A percentile compares a stretch with the other conserved stretches of the same genome.
Evolutionary conservation across 2,113 vertebrate genomes (phyloP).

Genomic region (Microcebus murinus): DNA sequence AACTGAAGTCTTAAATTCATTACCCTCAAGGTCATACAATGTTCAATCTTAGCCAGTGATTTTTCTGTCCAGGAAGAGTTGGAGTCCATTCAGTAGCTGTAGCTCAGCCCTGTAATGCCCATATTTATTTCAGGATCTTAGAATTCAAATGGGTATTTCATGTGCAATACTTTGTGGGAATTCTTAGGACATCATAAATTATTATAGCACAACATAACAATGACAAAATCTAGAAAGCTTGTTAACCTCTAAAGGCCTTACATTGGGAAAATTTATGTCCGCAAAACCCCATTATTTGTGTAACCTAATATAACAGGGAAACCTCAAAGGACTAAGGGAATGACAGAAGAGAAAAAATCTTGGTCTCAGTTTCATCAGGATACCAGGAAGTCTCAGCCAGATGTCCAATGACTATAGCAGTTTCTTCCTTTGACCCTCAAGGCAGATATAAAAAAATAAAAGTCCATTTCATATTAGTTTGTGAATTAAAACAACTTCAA

Average conservation of each 20-base stretch:
- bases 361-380: not conserved
- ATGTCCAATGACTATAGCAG: not conserved
- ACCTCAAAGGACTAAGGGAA: not conserved
- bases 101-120: not conserved
- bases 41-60: not conserved
- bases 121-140: not conserved
- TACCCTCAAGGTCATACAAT: not conserved
- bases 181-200: not conserved
- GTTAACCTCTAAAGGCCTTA: not conserved
- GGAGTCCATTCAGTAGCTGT: not conserved
- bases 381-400: not conserved
- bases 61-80: not conserved
- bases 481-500: not conserved
- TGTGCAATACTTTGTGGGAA: not conserved
- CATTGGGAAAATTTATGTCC: not conserved
- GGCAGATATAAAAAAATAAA: not conserved
- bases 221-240: not conserved
- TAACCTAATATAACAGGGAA: not conserved
- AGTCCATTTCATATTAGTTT: not conserved
- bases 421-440: not conserved
- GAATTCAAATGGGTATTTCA: not conserved
- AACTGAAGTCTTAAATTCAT: not conserved
- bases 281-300: not conserved
- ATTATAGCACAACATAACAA: not conserved
- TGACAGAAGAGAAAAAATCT: not conserved